Evolutionary conservation across 2,888 invertebrate species (phyloP).

Genomic region (Zelleria hepariella): DNA sequence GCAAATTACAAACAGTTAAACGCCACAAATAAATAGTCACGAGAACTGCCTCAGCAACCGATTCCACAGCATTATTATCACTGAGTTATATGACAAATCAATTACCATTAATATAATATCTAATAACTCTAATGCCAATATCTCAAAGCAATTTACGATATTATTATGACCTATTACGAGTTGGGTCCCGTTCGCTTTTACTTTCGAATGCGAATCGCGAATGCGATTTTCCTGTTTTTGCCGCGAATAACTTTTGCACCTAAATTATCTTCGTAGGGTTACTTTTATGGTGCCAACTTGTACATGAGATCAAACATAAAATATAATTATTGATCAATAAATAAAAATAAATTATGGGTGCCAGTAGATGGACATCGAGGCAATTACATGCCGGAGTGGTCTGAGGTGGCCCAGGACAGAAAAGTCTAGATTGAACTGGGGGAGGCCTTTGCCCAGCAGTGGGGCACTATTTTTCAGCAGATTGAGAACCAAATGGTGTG

Average conservation of each 20-base stretch:
- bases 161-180: not conserved
- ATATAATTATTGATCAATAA: no score
- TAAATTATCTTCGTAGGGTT: not conserved
- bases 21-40: not conserved
- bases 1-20: not conserved
- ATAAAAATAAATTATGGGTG: no score
- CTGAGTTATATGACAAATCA: conserved; percentile 4
- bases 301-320: no score
- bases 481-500: no score
- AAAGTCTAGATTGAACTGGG: no score
- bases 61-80: not conserved
- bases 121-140: not conserved
- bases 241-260: not conserved
- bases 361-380: no score
- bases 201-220: not conserved
- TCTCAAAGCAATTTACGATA: not conserved
- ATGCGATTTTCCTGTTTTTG: not conserved
- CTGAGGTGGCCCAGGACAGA: no score
- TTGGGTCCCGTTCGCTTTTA: not conserved
- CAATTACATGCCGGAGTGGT: no score
- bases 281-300: no score
- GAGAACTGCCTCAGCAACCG: not conserved
- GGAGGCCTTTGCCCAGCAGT: no score
- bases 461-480: no score
- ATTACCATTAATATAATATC: conserved; percentile 1